A percentile compares a stretch with the other conserved stretches of the same genome.
These are phyloP conservation scores for Herpetotheres cachinnans DNA, from an alignment of 2,113 vertebrate species.

Conservation along the genomic window DNA sequence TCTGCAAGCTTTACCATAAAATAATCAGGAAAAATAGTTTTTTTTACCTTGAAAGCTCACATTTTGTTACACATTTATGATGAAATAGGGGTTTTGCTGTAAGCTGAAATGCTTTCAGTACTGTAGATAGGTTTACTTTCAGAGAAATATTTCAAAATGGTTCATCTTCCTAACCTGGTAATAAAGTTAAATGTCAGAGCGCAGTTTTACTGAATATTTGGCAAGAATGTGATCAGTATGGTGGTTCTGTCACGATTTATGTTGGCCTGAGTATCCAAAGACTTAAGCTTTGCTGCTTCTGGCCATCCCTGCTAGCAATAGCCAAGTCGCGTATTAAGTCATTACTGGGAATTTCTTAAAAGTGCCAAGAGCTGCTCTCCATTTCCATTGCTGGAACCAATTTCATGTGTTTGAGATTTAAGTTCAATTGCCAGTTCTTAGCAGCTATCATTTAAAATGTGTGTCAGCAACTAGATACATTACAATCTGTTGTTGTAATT, in stretches of 20 bases:
- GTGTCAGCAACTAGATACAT: neutral
- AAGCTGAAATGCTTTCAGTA: neutral
- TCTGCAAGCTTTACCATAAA: neutral
- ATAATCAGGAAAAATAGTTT: neutral
- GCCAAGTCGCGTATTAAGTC: too few relatives aligned
- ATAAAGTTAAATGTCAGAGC: neutral
- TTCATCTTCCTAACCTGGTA: neutral
- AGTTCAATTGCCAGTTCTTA: rapidly evolving
- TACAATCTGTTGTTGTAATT: neutral
- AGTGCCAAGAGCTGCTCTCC: neutral
- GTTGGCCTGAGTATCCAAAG: neutral
- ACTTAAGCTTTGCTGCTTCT: neutral
- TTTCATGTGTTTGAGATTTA: rapidly evolving
- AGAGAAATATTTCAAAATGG: neutral
- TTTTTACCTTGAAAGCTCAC: neutral
- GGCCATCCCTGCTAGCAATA: neutral
- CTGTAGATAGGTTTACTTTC: neutral
- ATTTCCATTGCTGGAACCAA: neutral
- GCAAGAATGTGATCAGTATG: neutral
- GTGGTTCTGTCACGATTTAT: neutral
- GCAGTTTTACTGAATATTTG: neutral
- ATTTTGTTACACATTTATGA: neutral
- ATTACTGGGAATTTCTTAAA: neutral
- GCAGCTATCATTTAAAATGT: neutral
- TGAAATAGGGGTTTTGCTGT: neutral